Percentiles rank a stretch among this genome's conserved stretches.
These are phyloP conservation scores for Synanthedon myopaeformis DNA, from an alignment of 2,888 invertebrate genomes.

Conservation along the genomic window DNA sequence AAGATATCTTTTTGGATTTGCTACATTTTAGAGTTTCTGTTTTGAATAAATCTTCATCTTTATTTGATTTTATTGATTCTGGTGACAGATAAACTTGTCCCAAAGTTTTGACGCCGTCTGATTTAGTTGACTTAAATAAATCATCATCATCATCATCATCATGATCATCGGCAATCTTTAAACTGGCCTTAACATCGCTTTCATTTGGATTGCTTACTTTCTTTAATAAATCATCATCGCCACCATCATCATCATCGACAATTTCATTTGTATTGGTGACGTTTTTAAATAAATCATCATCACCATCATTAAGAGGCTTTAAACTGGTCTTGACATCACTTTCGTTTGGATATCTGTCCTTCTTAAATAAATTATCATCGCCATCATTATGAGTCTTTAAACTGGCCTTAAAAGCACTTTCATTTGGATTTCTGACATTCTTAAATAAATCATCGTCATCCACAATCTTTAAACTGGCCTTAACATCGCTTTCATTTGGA, in stretches of 20 bases:
- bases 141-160: constrained; percentile 2
- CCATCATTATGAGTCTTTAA: constrained; percentile 1
- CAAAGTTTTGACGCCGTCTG: constrained; percentile 1
- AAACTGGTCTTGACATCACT: too few species aligned
- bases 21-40: background rate
- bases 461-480: constrained; percentile 1
- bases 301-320: too few species aligned
- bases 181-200: too few species aligned
- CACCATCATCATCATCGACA: too few species aligned
- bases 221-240: too few species aligned
- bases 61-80: background rate
- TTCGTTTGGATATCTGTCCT: too few species aligned
- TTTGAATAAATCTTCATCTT: background rate
- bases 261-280: too few species aligned
- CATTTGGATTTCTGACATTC: constrained; percentile 4
- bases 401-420: background rate
- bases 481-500: constrained; percentile 5
- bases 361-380: too few species aligned
- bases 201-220: too few species aligned
- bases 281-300: too few species aligned
- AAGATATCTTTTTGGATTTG: constrained; percentile 13
- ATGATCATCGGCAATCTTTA: too few species aligned
- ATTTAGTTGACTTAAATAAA: constrained; percentile 12
- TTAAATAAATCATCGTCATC: constrained; percentile 15
- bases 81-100: constrained; percentile 6